Base-by-base conservation (phyloP, 2,113 vertebrate genomes). In the Apodemus sylvaticus region DNA sequence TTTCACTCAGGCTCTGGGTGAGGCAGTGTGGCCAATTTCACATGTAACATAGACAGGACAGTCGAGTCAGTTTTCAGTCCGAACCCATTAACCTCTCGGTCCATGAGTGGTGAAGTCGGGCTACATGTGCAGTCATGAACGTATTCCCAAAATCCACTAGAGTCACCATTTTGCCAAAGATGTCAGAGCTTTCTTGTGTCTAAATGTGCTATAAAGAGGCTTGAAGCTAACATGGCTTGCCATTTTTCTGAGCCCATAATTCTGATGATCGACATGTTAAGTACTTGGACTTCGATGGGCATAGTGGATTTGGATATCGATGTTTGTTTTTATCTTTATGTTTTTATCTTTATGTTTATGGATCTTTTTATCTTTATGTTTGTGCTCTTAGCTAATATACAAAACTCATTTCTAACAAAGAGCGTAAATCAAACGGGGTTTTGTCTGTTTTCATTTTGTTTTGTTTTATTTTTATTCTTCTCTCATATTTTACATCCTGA, bases 321-420 rank as follows among this genome's bases (percentile, higher is more conserved):
- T 7, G 5, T 8, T 48, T 79, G 36, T 22, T 82, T 93, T 83
- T 26, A 29, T 74, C 45, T 87, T 90, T 11, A 42, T 73, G 81
- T 66, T 29, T 48, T 90, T 11, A 42, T 73, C 77, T 66, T 29
- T 48, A 24, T 55, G 31, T n/a, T n/a, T n/a, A n/a, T n/a, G n/a
- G n/a, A n/a, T n/a, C n/a, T 22, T 82, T 93, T 83, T 26, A 29
- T 74, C 45, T 87, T 90, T 11, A 42, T 73, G 81, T 66, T 29
- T 48, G 31, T 55, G 31, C 34, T 71, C 48, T n/a, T 74, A 70
- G n/a, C 77, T 77, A 87, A 48, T 48, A 83, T 68, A n/a, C 16
- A 31, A 86, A 96, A 71, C 29, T 29, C 55, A 10, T 92, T 86
- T 88, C 77, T 68, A 60, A 48, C 82, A n/a, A 91, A 92, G 22